A percentile compares a stretch with the other conserved stretches of the same genome.
Conservation (phyloP, 2,888 invertebrate species). For the Allolobophora icterica region DNA sequence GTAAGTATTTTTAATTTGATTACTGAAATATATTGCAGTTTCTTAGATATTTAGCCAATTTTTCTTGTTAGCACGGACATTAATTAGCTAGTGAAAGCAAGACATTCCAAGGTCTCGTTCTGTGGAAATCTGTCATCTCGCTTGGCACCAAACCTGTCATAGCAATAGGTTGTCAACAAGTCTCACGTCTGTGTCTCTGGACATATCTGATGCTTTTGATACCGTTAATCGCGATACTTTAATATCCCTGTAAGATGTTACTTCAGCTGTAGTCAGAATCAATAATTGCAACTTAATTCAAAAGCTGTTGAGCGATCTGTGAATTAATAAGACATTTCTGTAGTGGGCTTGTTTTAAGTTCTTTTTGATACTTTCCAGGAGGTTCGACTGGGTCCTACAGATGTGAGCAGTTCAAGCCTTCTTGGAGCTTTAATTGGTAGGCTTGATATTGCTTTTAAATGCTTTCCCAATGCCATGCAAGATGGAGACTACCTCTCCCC, state of each 20-base stretch:
- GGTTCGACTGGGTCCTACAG: constrained; percentile 74
- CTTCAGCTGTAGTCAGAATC: background rate
- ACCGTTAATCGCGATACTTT: too few relatives aligned
- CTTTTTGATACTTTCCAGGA: constrained; percentile 67
- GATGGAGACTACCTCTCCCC: background rate
- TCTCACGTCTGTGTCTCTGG: too few relatives aligned
- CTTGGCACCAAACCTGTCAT: too few relatives aligned
- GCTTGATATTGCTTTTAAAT: background rate
- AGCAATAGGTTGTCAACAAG: too few relatives aligned
- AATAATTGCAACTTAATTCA: background rate
- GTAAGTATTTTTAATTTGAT: constrained; percentile 53
- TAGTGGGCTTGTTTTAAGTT: background rate
- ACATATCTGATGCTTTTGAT: too few relatives aligned
- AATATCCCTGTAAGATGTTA: too few relatives aligned
- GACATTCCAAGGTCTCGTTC: too few relatives aligned
- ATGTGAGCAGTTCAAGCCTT: constrained; percentile 29
- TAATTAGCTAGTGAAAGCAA: too few relatives aligned
- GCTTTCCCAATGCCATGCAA: background rate
- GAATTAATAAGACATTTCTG: background rate
- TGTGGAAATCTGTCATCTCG: too few relatives aligned
- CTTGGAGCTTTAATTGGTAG: constrained; percentile 3
- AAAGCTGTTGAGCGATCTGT: background rate
- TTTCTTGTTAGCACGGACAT: background rate
- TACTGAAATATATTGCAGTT: background rate
- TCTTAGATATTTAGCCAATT: background rate